Percentiles rank a stretch among this genome's conserved stretches.
Conservation (phyloP, 2,888 invertebrate genomes). For the Lithosia quadra region DNA sequence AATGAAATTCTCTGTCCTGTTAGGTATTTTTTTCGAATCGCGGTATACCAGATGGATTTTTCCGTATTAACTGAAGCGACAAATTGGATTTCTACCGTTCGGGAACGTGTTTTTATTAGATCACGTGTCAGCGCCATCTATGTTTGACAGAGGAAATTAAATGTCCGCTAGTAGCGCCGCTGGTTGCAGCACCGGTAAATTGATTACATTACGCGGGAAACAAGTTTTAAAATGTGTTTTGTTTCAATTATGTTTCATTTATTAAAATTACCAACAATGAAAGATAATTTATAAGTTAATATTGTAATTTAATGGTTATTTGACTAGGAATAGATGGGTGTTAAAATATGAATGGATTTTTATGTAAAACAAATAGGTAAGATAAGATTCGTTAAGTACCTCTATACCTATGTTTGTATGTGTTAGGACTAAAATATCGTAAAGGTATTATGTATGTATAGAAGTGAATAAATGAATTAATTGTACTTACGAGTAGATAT, state of each 20-base stretch:
- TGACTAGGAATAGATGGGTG: too few species aligned
- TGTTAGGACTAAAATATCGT: too few species aligned
- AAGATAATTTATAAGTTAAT: background rate
- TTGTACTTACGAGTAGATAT: too few species aligned
- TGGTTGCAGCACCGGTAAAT: constrained; percentile 38
- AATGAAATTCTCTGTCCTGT: background rate
- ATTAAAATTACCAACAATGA: background rate
- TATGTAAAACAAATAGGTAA: too few species aligned
- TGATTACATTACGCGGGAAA: constrained; percentile 37
- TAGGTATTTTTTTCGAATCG: constrained; percentile 19
- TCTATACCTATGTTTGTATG: too few species aligned
- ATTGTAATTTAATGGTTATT: background rate
- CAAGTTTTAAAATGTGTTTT: constrained; percentile 16
- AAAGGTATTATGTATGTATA: too few species aligned
- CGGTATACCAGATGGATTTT: constrained; percentile 40
- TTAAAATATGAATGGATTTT: too few species aligned
- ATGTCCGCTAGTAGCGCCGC: constrained; percentile 46
- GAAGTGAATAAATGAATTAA: too few species aligned
- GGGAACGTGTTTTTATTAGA: constrained; percentile 61
- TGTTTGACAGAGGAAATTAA: constrained; percentile 62
- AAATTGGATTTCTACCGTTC: constrained; percentile 60
- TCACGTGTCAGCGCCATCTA: constrained; percentile 68
- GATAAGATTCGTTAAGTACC: too few species aligned
- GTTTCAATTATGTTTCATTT: background rate
- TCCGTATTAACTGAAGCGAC: constrained; percentile 54